Evolutionary conservation across 37 sponge, comb jelly and placozoan genomes (phyloP), one percentile per base, ranked within the genome.

Genomic region (Chondrilla cf. caribensis): DNA sequence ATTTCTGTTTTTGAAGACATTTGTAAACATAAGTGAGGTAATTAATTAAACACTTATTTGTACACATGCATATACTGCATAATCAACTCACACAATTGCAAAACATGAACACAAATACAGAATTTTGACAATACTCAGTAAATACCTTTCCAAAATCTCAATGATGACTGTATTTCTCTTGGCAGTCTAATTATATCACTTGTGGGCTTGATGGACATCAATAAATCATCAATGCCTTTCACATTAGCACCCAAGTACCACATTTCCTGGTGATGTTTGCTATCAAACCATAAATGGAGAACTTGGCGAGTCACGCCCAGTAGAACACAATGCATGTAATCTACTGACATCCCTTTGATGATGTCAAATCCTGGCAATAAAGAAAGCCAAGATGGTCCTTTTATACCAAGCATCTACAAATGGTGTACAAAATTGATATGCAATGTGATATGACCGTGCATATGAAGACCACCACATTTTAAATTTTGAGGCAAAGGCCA

Each of bases 171-270:
- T 14, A 47, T 6, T 11, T 47, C 51, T 47, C 78, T 35, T 26
- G 78, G 78, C 19, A 26, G 26, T 39, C 78, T 35, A 9, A 35
- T 41, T n/a, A 77, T 47, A 42, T 44, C 51, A 25, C 54, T 38
- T 77, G 78, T 35, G 3, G 78, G 82, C 55, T 65, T 38, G 1
- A 70, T 70, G 3, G 68, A 66, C 28, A 44, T 37, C 6, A 82
- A 71, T 41, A 39, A 17, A 31, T 64, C 58, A 79, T 80, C 64
- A 36, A 79, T 58, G 25, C 17, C 17, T 0, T 8, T 58, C 37
- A 71, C 35, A 9, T 54, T 40, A 17, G 26, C 24, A 26, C 83
- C 82, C 0, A 87, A 21, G 24, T 62, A 38, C 11, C 32, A n/a
- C 3, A 5, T 7, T 7, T 24, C 51, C 6, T 19, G 58, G 51